Evolutionary conservation across 2,888 invertebrate genomes (phyloP), one percentile per base, ranked within the genome.

Genomic region (Ophraella communa): DNA sequence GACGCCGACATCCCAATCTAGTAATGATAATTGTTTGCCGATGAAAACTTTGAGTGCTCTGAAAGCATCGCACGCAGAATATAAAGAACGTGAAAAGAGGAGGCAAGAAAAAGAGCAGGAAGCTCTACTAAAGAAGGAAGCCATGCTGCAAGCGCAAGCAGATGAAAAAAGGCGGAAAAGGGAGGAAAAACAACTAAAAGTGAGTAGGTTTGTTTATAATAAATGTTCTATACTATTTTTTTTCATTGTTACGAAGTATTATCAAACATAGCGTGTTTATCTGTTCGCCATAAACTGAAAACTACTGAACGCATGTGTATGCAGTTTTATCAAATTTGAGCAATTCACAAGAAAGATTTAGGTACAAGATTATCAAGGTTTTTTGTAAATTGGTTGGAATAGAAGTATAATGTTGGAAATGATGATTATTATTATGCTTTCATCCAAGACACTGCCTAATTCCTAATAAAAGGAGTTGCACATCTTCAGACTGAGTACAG

Each of bases 121-220:
- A 23, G 76, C 75, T 1, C 77, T 83, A 56, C 83, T 80, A 71
- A 89, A 89, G 79, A 86, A 87, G 57, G 88, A 89, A 21, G 88
- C 87, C 2, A 71, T 87, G 58, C 73, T 89, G 11, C 86, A 85
- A 64, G 85, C 87, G 7, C 84, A 85, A 77, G 82, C 83, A 3
- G 89, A 89, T 67, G 82, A 84, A 71, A 88, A 87, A 73, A 85
- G 82, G 71, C 83, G 84, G 17, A 77, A 75, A 67, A 75, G 78
- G 4, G 78, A 78, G 68, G 84, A 84, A 65, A 84, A 82, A 69
- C 80, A 84, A 62, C 65, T 81, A 42, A 83, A 79, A 51, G 67
- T 66, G 17, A 57, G 7, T 49, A 8, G 20, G 1, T 27, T 51
- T 11, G 49, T 17, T 11, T 10, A n/a, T n/a, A n/a, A n/a, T n/a